Base-by-base conservation (phyloP, 1,140 invertebrate genomes). In the Tetragnatha versicolor region DNA sequence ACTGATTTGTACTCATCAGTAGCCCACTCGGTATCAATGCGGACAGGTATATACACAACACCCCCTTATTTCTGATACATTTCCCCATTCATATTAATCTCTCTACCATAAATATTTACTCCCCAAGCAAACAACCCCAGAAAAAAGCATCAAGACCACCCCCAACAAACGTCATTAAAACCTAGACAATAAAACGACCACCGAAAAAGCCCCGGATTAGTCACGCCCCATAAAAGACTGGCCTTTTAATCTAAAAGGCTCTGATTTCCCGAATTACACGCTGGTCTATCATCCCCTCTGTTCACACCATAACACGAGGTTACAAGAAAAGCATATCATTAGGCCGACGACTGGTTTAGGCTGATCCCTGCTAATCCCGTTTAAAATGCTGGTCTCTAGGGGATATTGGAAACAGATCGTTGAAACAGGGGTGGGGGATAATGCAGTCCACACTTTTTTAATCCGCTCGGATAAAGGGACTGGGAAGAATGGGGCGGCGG, bases 401-500 rank as follows among this genome's bases (percentile, higher is more conserved):
- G 53, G 20, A 51, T 51, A 17, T 35, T 75, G 72, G 63, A 25
- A 63, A 37, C 31, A 63, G 49, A 75, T 75, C 58, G 60, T 42
- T 3, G 39, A 73, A 73, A 73, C 51, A 33, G 14, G 39, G 42
- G 72, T 17, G 51, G 20, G 53, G 72, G 58, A 42, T 72, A 42
- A 51, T 75, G 60, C 58, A 75, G 29, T 33, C 58, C 58, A 49
- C 72, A 20, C 72, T 25, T 63, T 75, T 75, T 75, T 75, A 75
- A 75, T 75, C 72, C 53, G 14, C 29, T 55, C 51, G 31, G 58
- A 47, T 9, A 39, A 70, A 33, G 9, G n/a, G 12, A 51, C 20
- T 17, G 2, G 12, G 20, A 53, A 55, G 66, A 70, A 70, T 35
- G 10, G 66, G 10, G 37, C 29, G 42, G 69, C 25, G 17, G 37